Evolutionary conservation across 2,888 invertebrate species (phyloP).

Genomic region (Hermaeophaga mercurialis): DNA sequence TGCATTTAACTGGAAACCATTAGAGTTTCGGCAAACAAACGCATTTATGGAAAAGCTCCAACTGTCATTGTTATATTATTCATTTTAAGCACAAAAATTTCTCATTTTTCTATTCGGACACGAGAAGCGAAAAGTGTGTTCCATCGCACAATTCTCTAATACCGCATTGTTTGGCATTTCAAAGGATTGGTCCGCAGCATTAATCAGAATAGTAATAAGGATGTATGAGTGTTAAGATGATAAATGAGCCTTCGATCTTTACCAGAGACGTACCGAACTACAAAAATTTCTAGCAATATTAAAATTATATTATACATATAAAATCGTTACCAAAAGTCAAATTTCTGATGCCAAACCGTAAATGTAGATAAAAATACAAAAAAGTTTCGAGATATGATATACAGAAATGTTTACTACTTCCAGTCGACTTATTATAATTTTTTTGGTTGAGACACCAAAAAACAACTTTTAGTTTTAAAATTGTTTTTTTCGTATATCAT

Average conservation of each 20-base stretch:
- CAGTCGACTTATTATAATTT: too few relatives aligned
- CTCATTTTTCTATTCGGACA: conserved; percentile 10
- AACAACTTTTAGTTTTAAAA: too few relatives aligned
- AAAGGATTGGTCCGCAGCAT: conserved; percentile 24
- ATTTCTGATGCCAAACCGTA: too few relatives aligned
- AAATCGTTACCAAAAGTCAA: too few relatives aligned
- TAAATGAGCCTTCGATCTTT: conserved; percentile 18
- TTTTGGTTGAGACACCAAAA: too few relatives aligned
- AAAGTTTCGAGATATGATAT: too few relatives aligned
- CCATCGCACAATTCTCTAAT: conserved; percentile 20
- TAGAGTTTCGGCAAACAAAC: background rate
- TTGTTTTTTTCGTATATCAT: too few relatives aligned
- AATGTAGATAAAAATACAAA: too few relatives aligned
- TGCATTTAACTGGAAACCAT: conserved; percentile 10
- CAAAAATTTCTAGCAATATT: too few relatives aligned
- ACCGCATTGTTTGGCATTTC: conserved; percentile 25
- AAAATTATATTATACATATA: too few relatives aligned
- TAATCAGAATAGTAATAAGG: conserved; percentile 31
- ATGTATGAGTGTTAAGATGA: conserved; percentile 27
- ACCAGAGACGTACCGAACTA: conserved; percentile 9
- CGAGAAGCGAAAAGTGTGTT: conserved; percentile 20
- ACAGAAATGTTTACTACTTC: too few relatives aligned
- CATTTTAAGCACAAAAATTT: conserved; percentile 14
- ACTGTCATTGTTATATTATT: conserved; percentile 19
- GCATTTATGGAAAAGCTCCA: conserved; percentile 12